Evolutionary conservation across 1,140 invertebrate species (phyloP), one percentile per base, ranked within the genome.

Genomic region (Caenorhabditis latens): DNA sequence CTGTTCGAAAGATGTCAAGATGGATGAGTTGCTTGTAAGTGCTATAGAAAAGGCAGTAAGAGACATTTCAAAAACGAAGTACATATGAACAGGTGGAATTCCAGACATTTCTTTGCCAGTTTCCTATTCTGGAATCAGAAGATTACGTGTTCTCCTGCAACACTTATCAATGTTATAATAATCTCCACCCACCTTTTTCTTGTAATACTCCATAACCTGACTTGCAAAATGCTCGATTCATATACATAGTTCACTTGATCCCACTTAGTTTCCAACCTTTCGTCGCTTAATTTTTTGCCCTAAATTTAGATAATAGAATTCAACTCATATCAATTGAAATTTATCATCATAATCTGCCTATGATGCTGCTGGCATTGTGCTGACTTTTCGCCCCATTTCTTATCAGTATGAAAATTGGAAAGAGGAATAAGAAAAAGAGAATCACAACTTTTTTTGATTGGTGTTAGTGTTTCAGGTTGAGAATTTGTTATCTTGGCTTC

Each of bases 311-410:
- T 79, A 79, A 79, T 0, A 21, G 46, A 65, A 11, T 42, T 40
- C 21, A 65, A 46, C 11, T 71, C 65, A 71, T 71, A 71, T 79
- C 71, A 67, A 5, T 16, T 67, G 2, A 50, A 79, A 79, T 50
- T 79, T 79, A 79, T 79, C 46, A 79, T 53, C 46, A 79, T 79
- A 79, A 79, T 42, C 71, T 50, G 43, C n/a, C 21, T 32, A 63
- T 63, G 32, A 40, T 24, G 65, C 46, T 79, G 71, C 71, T 79
- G 43, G n/a, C 32, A 50, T 32, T 50, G 65, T 19, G 42, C 16
- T 46, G 65, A 71, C 65, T 79, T 79, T 79, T 50, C 24, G 61
- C 61, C 61, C 14, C 6, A 19, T 50, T 32, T 48, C 46, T 79
- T 50, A 50, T 50, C 43, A 79, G 19, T 32, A 53, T 14, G 46